Evolutionary conservation across 2,797 vertebrate species (phyloP), one percentile per base, ranked within the genome.

Genomic region (Cephalopachus bancanus): DNA sequence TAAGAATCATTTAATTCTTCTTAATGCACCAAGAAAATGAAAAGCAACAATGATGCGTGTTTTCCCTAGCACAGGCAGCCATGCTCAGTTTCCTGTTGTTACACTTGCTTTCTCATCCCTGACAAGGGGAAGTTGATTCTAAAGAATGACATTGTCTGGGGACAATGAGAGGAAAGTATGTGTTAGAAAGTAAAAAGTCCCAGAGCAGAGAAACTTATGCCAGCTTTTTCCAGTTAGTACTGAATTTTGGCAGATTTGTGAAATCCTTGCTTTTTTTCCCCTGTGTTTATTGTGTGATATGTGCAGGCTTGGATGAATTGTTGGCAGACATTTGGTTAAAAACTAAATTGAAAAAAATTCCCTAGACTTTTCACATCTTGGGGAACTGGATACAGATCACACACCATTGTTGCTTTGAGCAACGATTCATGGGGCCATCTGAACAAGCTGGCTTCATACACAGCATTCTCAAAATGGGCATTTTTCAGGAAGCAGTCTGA

Each of bases 1-100:
- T 97, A 94, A 95, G 93, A 94, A 71, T 59, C 69, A 95, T 90
- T 97, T 92, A 96, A 92, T 95, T 96, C 94, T 93, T 97, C 74
- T 95, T 83, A 80, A 91, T 78, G 28, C 71, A 79, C 26, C 24
- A 15, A 93, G 76, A 75, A 92, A 97, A 94, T 91, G 67, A 93
- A 96, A 93, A 93, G 71, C 64, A 94, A 76, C 49, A 37, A 33
- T 80, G 74, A 17, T 33, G 72, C 95, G 95, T 19, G 15, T 15
- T 62, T 92, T 88, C 30, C 76, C 96, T 83, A 95, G 71, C 83
- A 17, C 1, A 59, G 26, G 37, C 67, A 81, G 72, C 5, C 59
- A 26, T 59, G 28, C 57, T 94, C 11, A 59, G 65, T 62, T 95
- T 94, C 79, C 80, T 86, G 6, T 55, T 69, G 89, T 95, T 89